Percentiles rank a stretch among this genome's conserved stretches.
phyloP scores from a whole-genome alignment of 2,797 vertebrate species.

The Jordanella pulchra region DNA sequence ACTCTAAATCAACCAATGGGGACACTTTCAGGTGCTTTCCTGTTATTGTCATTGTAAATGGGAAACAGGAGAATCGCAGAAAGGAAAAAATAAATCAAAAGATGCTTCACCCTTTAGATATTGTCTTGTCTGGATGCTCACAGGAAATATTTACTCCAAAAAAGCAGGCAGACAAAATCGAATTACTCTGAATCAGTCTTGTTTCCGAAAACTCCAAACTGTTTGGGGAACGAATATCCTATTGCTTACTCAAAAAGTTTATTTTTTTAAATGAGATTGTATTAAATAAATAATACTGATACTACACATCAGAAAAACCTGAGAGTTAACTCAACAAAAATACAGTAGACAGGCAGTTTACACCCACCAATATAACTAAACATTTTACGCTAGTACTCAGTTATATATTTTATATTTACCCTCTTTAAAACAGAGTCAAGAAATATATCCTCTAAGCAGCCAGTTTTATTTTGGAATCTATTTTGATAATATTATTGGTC shows the following conservation, averaged over 20 bases:
- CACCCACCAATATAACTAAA: too few relatives aligned
- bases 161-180: slow-evolving; percentile 49
- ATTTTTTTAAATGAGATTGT: too few relatives aligned
- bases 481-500: too few relatives aligned
- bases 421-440: too few relatives aligned
- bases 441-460: too few relatives aligned
- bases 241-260: neutral
- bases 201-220: slow-evolving; percentile 4
- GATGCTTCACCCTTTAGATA: slow-evolving; percentile 60
- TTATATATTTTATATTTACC: too few relatives aligned
- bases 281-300: too few relatives aligned
- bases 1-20: slow-evolving; percentile 9
- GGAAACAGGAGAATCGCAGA: slow-evolving; percentile 34
- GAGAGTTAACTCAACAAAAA: too few relatives aligned
- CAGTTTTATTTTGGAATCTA: neutral
- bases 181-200: slow-evolving; percentile 33
- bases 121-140: slow-evolving; percentile 28
- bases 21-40: slow-evolving; percentile 22
- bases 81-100: slow-evolving; percentile 46
- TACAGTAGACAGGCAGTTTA: too few relatives aligned
- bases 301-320: too few relatives aligned
- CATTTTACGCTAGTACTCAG: neutral
- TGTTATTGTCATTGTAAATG: slow-evolving; percentile 65
- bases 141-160: slow-evolving; percentile 4
- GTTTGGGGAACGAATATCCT: neutral